Percentiles rank a stretch among this genome's conserved stretches.
Evolutionary conservation across 2,113 vertebrate species (phyloP).

Genomic region (Cervus canadensis): DNA sequence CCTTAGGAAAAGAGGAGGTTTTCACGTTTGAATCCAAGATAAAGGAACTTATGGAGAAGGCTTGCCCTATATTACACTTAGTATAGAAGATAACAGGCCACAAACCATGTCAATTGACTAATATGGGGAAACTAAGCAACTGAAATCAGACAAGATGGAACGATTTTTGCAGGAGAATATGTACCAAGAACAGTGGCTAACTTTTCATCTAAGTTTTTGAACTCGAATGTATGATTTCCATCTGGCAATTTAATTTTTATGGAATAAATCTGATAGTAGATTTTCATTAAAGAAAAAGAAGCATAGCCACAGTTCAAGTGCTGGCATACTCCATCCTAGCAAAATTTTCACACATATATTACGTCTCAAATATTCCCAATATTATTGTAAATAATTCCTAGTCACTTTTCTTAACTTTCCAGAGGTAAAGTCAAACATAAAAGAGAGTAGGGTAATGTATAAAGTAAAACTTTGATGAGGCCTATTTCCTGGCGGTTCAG

Average conservation of each 20-base stretch:
- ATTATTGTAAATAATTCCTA: neutral
- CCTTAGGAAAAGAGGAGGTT: neutral
- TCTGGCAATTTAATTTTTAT: neutral
- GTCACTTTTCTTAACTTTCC: neutral
- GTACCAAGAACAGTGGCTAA: neutral
- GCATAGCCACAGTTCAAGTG: neutral
- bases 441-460: neutral
- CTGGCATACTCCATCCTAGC: neutral
- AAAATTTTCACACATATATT: neutral
- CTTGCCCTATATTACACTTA: neutral
- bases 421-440: neutral
- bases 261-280: neutral
- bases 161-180: neutral
- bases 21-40: neutral
- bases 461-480: neutral
- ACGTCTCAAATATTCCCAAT: neutral
- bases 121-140: neutral
- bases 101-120: neutral
- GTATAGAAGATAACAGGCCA: neutral
- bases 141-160: neutral
- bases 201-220: neutral
- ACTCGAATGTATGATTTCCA: neutral
- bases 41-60: neutral
- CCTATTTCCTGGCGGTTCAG: neutral
- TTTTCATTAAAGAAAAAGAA: neutral